Evolutionary conservation across 2,888 invertebrate genomes (phyloP), one percentile per base, ranked within the genome.

Genomic region (Perdita meconis): DNA sequence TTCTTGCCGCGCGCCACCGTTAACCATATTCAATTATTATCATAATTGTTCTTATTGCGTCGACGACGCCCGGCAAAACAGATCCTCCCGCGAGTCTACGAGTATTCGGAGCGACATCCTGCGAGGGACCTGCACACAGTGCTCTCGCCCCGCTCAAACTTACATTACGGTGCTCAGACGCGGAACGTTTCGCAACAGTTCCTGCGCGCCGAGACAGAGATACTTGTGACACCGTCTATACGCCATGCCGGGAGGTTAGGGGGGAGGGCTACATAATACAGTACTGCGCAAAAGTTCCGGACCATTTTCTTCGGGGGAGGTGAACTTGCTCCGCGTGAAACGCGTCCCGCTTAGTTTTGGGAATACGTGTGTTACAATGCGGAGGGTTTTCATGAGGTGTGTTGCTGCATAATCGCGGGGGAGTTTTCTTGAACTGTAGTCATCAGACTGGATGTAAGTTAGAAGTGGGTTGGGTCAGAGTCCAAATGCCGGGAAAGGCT

Each of bases 181-280:
- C 83, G 84, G 81, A 83, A 83, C 84, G 84, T 84, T 81, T 84
- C 83, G 84, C 83, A 77, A 81, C 76, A 79, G 79, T 72, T 67
- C 68, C 63, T 50, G 51, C 72, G 64, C 63, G 22, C 71, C 19
- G 60, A 71, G 66, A 60, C 70, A 55, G 40, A 55, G 78, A 77
- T 68, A 79, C 53, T 47, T 51, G 60, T 47, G 12, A 65, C 59
- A 50, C 3, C 24, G 51, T 61, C 57, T 71, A 22, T 55, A 47
- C 59, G 24, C 13, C n/a, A n/a, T n/a, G n/a, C n/a, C n/a, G n/a
- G n/a, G n/a, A n/a, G n/a, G n/a, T n/a, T n/a, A n/a, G n/a, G n/a
- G n/a, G n/a, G 30, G 42, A 70, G 50, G 50, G 10, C 24, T 26
- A 60, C 66, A 70, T 51, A 65, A 30, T 40, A 22, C 53, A 65